A percentile compares a stretch with the other conserved stretches of the same genome.
phyloP scores from a whole-genome alignment of 53 echinoderm and acorn worm genomes.

The Hippasteria phrygiana region DNA sequence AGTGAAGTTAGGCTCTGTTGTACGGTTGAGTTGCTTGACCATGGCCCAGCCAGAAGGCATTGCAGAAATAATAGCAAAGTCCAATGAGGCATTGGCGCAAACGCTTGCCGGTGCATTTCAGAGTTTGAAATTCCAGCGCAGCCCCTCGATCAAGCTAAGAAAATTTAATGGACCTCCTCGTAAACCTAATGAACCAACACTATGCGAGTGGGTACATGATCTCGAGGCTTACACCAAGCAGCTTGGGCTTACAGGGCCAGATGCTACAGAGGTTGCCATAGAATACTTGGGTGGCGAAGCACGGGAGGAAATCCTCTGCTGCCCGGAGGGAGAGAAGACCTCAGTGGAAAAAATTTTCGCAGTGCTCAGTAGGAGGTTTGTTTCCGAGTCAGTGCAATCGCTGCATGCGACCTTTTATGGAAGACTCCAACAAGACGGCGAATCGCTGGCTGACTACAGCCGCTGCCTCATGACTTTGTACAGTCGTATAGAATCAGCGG shows the following conservation, averaged over 20 bases:
- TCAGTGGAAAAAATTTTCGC: background rate
- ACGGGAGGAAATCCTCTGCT: background rate
- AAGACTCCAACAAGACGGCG: background rate
- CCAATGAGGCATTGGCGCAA: background rate
- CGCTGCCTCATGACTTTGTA: background rate
- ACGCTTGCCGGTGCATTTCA: background rate
- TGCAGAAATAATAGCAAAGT: background rate
- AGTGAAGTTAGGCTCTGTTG: no score
- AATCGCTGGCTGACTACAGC: background rate
- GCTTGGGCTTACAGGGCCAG: background rate
- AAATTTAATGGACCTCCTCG: background rate
- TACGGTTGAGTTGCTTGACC: no score
- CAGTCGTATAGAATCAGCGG: background rate
- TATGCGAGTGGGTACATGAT: background rate
- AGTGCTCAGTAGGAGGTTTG: background rate
- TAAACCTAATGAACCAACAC: background rate
- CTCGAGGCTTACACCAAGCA: background rate
- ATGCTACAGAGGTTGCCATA: background rate
- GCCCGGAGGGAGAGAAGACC: background rate
- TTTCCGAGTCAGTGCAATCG: background rate
- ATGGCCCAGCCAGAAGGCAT: background rate
- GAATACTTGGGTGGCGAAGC: background rate
- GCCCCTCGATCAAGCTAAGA: background rate
- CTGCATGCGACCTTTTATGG: background rate
- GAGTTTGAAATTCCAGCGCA: background rate